A percentile compares a stretch with the other conserved stretches of the same genome.
These are phyloP conservation scores for Strigamia crassipes DNA, from an alignment of 2,888 invertebrate species.

Conservation along the genomic window DNA sequence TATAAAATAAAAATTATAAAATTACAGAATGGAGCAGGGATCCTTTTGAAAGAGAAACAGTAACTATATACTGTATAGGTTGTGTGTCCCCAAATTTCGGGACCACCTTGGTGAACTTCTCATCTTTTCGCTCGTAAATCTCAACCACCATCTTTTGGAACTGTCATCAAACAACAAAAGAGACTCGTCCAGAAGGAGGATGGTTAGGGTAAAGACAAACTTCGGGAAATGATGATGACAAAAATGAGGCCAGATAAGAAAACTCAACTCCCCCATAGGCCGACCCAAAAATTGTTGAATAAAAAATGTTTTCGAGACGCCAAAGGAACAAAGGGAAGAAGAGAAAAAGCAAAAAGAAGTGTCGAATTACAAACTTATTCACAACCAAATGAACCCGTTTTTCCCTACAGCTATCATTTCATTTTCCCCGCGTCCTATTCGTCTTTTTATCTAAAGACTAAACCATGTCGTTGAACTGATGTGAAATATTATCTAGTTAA, in stretches of 20 bases:
- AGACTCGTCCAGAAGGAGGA: constrained; percentile 38
- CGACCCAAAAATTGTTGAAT: constrained; percentile 7
- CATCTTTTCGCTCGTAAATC: constrained; percentile 19
- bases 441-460: constrained; percentile 37
- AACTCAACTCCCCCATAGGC: constrained; percentile 36
- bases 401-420: constrained; percentile 42
- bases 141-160: constrained; percentile 34
- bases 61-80: background rate
- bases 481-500: constrained; percentile 31
- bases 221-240: constrained; percentile 31
- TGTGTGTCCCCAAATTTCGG: background rate
- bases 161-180: constrained; percentile 13
- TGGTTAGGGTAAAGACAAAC: constrained; percentile 28
- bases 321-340: constrained; percentile 42
- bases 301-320: constrained; percentile 7
- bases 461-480: constrained; percentile 30
- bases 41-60: background rate
- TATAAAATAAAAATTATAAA: background rate
- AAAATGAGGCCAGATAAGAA: constrained; percentile 39
- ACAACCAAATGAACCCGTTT: constrained; percentile 33
- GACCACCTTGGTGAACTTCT: constrained; percentile 23
- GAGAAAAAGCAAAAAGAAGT: constrained; percentile 33
- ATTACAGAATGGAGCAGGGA: background rate
- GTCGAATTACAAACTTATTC: constrained; percentile 36
- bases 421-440: constrained; percentile 32